phyloP scores from a whole-genome alignment of 2,113 vertebrate species.

The Lanius ludovicianus region DNA sequence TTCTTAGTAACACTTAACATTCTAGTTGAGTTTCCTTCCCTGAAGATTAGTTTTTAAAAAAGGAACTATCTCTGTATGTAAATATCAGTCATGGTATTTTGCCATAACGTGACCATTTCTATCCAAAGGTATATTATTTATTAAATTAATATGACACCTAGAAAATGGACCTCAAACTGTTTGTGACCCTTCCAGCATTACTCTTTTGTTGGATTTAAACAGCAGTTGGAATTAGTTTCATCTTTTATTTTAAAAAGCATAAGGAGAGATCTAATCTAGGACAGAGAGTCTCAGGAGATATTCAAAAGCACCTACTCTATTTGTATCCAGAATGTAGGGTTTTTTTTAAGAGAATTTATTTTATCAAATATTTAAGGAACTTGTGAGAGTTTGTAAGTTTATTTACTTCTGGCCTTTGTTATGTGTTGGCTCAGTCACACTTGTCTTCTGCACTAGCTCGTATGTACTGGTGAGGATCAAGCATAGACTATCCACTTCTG shows the following conservation, averaged over 20 bases:
- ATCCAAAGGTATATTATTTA: background rate
- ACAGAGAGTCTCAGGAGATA: background rate
- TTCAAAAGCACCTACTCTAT: background rate
- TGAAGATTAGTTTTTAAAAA: background rate
- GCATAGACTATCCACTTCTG: constrained; percentile 57
- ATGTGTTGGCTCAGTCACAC: constrained; percentile 28
- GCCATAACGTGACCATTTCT: background rate
- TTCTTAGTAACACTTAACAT: background rate
- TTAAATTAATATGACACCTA: background rate
- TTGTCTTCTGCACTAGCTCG: constrained; percentile 62
- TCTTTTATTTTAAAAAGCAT: background rate
- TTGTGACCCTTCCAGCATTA: background rate
- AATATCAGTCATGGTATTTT: background rate
- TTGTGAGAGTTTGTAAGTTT: constrained; percentile 24
- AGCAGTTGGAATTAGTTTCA: background rate
- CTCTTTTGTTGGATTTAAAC: background rate
- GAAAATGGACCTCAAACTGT: background rate
- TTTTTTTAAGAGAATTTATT: background rate
- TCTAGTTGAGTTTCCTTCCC: background rate
- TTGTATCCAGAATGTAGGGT: background rate
- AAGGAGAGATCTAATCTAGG: background rate
- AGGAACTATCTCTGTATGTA: background rate
- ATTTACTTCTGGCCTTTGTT: constrained; percentile 39
- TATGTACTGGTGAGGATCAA: constrained; percentile 63
- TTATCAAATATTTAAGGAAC: constrained; percentile 1